phyloP scores from a whole-genome alignment of 2,888 invertebrate species.

The Eudasyphora cyanicolor region DNA sequence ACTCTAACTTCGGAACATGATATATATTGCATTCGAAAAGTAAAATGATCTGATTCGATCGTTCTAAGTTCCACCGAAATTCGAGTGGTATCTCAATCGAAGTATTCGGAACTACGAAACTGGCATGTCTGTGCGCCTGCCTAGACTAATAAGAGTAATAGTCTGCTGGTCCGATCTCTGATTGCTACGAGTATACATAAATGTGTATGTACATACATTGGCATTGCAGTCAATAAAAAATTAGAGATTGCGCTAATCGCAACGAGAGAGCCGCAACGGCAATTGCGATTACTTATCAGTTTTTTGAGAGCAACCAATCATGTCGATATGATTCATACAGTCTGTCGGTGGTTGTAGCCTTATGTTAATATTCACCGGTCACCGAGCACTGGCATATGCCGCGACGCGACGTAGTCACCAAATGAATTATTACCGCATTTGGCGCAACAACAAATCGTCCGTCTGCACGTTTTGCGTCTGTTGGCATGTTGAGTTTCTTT shows the following conservation, averaged over 20 bases:
- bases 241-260: background rate
- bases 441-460: background rate
- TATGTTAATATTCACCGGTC: slow-evolving; percentile 5
- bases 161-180: background rate
- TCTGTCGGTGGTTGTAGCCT: background rate
- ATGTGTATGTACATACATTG: background rate
- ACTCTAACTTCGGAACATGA: background rate
- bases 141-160: background rate
- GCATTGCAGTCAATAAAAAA: too few relatives aligned
- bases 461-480: background rate
- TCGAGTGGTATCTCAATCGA: background rate
- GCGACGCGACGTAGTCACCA: slow-evolving; percentile 30
- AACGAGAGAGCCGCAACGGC: background rate
- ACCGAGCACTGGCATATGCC: background rate
- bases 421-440: slow-evolving; percentile 29
- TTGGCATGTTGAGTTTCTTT: background rate
- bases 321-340: slow-evolving; percentile 24
- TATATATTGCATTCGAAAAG: background rate
- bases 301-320: slow-evolving; percentile 22
- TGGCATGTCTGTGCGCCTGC: too few relatives aligned
- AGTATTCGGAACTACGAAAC: too few relatives aligned
- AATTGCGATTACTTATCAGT: slow-evolving; percentile 31
- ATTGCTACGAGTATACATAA: background rate
- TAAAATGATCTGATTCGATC: background rate
- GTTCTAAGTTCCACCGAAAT: background rate